Conservation (phyloP, 2,113 vertebrate genomes). For the Hyperopisus bebe region DNA sequence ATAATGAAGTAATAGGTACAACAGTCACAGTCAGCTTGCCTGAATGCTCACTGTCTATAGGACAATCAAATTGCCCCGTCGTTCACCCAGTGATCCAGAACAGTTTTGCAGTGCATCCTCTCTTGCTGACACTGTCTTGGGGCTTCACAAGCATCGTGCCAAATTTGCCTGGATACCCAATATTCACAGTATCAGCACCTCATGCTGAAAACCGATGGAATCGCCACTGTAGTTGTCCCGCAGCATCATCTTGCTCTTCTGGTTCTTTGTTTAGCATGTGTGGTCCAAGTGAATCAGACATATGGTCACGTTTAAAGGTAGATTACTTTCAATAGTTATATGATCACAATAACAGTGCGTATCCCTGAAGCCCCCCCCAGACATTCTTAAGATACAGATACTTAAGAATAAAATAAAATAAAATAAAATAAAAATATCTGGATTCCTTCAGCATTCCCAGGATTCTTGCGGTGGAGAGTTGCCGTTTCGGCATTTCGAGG, state of each 20-base stretch:
- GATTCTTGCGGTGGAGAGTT: constrained; percentile 63
- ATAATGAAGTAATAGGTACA: not conserved
- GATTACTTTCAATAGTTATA: constrained; percentile 62
- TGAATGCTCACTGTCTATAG: not conserved
- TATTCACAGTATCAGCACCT: not conserved
- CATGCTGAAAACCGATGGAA: not conserved
- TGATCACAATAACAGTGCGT: constrained; percentile 61
- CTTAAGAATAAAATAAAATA: constrained; percentile 7
- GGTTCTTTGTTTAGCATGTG: constrained; percentile 46
- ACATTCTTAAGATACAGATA: constrained; percentile 29
- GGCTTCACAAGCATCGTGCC: not conserved
- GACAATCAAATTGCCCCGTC: not conserved
- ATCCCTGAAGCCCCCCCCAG: not conserved
- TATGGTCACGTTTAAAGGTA: constrained; percentile 71
- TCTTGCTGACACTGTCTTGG: not conserved
- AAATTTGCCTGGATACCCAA: not conserved
- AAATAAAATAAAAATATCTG: constrained; percentile 52
- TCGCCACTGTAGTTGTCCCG: not conserved
- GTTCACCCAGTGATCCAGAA: not conserved
- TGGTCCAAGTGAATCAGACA: constrained; percentile 61
- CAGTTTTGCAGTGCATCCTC: not conserved
- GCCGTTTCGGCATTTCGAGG: constrained; percentile 53
- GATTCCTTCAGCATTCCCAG: constrained; percentile 66
- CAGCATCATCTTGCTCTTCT: not conserved
- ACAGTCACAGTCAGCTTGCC: not conserved